Percentiles rank a stretch among this genome's conserved stretches.
These are phyloP conservation scores for Pseudomyrmex dendroicus DNA, from an alignment of 1,140 invertebrate species.

Conservation along the genomic window DNA sequence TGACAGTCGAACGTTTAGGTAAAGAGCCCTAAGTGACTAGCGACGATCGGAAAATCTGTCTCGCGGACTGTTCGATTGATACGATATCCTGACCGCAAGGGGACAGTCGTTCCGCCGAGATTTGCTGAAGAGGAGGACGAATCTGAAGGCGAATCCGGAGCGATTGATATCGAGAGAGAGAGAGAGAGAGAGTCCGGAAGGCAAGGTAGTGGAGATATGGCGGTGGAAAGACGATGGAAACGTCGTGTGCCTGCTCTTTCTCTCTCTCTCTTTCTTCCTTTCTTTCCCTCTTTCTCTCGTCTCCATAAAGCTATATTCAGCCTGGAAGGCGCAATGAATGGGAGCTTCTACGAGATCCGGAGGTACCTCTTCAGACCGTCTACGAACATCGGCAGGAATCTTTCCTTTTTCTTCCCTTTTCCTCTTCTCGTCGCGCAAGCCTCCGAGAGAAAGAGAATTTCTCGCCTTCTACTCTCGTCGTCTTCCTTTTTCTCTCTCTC, in stretches of 20 bases:
- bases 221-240: conserved; percentile 20
- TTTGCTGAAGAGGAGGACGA: conserved; percentile 62
- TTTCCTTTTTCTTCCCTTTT: conserved; percentile 21
- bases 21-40: conserved; percentile 42
- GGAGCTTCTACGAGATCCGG: conserved; percentile 58
- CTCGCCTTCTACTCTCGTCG: conserved; percentile 28
- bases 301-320: conserved; percentile 59
- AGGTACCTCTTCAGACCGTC: conserved; percentile 45
- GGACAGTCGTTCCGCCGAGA: conserved; percentile 56
- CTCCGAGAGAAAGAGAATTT: conserved; percentile 61
- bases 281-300: conserved; percentile 4
- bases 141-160: conserved; percentile 57
- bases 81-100: conserved; percentile 53
- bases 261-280: not conserved
- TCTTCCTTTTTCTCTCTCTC: conserved; percentile 24
- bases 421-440: conserved; percentile 24
- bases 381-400: conserved; percentile 49
- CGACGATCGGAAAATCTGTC: conserved; percentile 39
- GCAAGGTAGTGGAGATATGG: conserved; percentile 53
- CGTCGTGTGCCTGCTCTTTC: conserved; percentile 20
- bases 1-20: conserved; percentile 2
- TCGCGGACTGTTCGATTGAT: conserved; percentile 54
- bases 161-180: conserved; percentile 61
- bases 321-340: conserved; percentile 57
- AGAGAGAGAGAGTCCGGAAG: conserved; percentile 52